Conservation (phyloP, 2,888 invertebrate species). For the Atrina japonica region DNA sequence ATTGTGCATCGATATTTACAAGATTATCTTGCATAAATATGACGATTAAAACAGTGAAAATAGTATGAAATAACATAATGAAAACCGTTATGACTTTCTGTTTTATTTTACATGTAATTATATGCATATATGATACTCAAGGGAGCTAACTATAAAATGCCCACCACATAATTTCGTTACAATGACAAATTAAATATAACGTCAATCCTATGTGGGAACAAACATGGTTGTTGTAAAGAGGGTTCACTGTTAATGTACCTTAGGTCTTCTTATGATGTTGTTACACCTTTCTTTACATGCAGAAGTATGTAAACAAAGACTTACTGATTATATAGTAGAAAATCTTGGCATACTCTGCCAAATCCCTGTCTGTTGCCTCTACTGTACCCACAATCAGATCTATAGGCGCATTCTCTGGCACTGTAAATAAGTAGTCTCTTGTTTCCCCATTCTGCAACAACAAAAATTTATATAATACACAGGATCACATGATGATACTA, state of each 20-base stretch:
- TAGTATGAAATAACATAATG: no score
- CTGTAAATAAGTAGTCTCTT: constrained; percentile 34
- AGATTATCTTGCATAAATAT: no score
- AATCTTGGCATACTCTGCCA: constrained; percentile 46
- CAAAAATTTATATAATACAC: constrained; percentile 4
- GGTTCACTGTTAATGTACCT: no score
- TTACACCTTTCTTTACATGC: no score
- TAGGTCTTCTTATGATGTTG: no score
- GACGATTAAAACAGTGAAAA: no score
- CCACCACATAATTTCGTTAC: neutral
- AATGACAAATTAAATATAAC: no score
- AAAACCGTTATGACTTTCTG: no score
- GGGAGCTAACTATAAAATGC: neutral
- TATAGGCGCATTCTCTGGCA: constrained; percentile 37
- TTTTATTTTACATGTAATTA: no score
- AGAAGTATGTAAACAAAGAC: constrained; percentile 27
- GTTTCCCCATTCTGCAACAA: constrained; percentile 57
- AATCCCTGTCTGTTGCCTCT: constrained; percentile 58
- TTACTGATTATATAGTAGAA: constrained; percentile 67
- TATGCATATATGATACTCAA: neutral
- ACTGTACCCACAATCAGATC: constrained; percentile 46
- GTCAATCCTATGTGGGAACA: no score
- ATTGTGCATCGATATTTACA: no score
- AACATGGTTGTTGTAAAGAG: no score
- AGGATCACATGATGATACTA: neutral